A percentile compares a stretch with the other conserved stretches of the same genome.
Evolutionary conservation across 2,888 invertebrate genomes (phyloP).

Genomic region (Yponomeuta plumbellus): DNA sequence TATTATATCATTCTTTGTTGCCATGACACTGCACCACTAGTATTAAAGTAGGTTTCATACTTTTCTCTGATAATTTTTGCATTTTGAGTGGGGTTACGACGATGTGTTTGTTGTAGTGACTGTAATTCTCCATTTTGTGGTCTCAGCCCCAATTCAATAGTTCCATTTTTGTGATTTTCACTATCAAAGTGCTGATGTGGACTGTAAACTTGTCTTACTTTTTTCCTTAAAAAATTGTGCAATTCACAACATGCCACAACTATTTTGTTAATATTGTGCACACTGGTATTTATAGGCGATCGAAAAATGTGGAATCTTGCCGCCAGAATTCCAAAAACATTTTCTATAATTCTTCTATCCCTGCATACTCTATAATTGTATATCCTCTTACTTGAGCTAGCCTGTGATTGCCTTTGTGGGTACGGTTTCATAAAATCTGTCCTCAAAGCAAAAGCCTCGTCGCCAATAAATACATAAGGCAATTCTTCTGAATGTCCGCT

Average conservation of each 20-base stretch:
- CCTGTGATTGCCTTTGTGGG: conserved; percentile 17
- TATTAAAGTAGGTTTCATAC: too few species aligned
- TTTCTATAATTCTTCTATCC: conserved; percentile 20
- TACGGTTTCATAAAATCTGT: conserved; percentile 17
- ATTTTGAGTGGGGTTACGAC: too few species aligned
- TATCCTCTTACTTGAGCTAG: conserved; percentile 15
- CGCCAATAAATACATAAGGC: too few species aligned
- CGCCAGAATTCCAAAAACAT: conserved; percentile 21
- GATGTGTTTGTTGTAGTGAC: too few species aligned
- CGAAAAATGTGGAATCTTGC: conserved; percentile 18
- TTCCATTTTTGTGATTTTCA: not conserved
- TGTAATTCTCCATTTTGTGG: too few species aligned
- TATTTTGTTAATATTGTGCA: conserved; percentile 19
- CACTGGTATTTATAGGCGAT: conserved; percentile 19
- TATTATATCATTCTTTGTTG: too few species aligned
- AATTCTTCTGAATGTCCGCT: too few species aligned
- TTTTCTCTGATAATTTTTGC: too few species aligned
- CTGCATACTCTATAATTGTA: conserved; percentile 21
- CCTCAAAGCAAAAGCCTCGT: conserved; percentile 12
- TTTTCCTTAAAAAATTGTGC: too few species aligned
- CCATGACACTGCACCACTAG: too few species aligned
- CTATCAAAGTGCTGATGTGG: too few species aligned
- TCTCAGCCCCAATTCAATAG: not conserved
- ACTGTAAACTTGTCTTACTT: too few species aligned
- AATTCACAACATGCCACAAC: conserved; percentile 12